Percentiles rank a stretch among this genome's conserved stretches.
phyloP scores from a whole-genome alignment of 92 coral and sea anemone genomes.

The Epizoanthus stellaris region DNA sequence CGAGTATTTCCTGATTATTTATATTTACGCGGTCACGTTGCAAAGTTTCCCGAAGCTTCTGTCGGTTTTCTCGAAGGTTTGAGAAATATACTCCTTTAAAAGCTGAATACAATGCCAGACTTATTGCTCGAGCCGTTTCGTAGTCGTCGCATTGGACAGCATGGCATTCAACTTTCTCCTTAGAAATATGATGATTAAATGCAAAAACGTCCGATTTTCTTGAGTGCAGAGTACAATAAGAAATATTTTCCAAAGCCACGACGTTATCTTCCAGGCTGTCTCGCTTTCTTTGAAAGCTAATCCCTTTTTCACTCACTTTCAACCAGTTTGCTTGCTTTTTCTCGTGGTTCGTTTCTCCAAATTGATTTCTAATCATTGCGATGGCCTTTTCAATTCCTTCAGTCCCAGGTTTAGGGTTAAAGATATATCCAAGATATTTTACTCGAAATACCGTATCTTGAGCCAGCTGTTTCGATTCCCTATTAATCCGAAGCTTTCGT shows the following conservation, averaged over 20 bases:
- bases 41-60: conserved; percentile 44
- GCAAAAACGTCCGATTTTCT: conserved; percentile 71
- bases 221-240: conserved; percentile 66
- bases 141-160: conserved; percentile 68
- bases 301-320: conserved; percentile 50
- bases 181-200: conserved; percentile 79
- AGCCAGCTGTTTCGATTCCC: conserved; percentile 48
- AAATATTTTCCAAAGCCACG: conserved; percentile 74
- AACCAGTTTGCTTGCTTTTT: conserved; percentile 54
- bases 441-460: conserved; percentile 59
- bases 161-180: conserved; percentile 69
- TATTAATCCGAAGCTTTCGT: conserved; percentile 45
- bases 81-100: conserved; percentile 74
- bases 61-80: conserved; percentile 69
- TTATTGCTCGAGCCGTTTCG: conserved; percentile 57
- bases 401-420: conserved; percentile 49
- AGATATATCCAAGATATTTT: conserved; percentile 63
- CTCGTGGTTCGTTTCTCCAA: conserved; percentile 31
- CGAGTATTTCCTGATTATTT: background rate
- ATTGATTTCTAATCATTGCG: conserved; percentile 38
- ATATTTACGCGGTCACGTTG: background rate
- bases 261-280: conserved; percentile 17
- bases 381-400: conserved; percentile 65
- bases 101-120: conserved; percentile 66
- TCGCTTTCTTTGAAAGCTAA: conserved; percentile 50